Percentiles rank a stretch among this genome's conserved stretches.
phyloP scores from a whole-genome alignment of 2,888 invertebrate species.

The Microctonus hyperodae region DNA sequence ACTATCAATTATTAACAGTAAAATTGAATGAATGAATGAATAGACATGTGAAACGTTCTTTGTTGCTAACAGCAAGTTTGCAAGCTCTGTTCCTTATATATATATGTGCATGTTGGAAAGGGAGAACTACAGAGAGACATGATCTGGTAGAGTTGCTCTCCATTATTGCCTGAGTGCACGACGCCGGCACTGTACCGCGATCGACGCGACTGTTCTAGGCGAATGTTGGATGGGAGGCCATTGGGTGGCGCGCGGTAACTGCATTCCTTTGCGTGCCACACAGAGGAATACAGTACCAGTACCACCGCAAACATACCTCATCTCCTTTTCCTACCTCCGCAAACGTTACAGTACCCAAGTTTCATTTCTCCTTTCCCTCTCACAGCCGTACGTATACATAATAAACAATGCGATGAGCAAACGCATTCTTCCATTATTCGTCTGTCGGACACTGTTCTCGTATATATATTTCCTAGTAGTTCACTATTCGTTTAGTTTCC shows the following conservation, averaged over 20 bases:
- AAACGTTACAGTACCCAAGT: neutral
- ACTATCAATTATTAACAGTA: no score
- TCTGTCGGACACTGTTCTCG: slow-evolving; percentile 35
- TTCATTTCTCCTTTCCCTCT: neutral
- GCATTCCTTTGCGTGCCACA: slow-evolving; percentile 44
- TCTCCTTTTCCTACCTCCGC: slow-evolving; percentile 29
- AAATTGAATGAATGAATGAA: no score
- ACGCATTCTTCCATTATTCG: slow-evolving; percentile 45
- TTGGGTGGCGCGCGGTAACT: slow-evolving; percentile 35
- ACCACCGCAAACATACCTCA: slow-evolving; percentile 10
- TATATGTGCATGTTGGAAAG: neutral
- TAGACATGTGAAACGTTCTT: no score
- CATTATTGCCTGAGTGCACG: slow-evolving; percentile 37
- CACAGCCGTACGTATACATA: slow-evolving; percentile 31
- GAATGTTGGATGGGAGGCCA: slow-evolving; percentile 19
- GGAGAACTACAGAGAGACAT: neutral
- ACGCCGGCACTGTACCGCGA: slow-evolving; percentile 35
- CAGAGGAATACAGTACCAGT: neutral
- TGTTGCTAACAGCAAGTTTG: neutral
- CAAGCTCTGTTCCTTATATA: neutral
- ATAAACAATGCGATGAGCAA: slow-evolving; percentile 44
- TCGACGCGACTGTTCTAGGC: neutral
- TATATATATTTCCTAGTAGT: no score
- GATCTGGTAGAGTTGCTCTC: slow-evolving; percentile 36
- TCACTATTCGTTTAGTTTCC: no score